These are phyloP conservation scores for Avahi laniger DNA, from an alignment of 2,797 vertebrate species.

Conservation along the genomic window DNA sequence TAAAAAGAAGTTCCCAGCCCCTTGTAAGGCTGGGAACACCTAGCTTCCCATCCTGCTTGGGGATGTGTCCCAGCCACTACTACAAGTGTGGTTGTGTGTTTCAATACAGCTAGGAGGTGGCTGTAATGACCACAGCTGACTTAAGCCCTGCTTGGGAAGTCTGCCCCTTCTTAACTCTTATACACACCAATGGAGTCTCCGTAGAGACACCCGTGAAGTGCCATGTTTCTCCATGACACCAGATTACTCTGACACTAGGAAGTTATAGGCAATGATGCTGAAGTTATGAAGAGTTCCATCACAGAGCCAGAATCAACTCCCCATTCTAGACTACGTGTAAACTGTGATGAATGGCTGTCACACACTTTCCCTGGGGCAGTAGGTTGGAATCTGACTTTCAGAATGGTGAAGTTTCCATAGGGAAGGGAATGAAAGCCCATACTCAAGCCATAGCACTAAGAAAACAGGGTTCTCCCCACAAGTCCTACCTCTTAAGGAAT, in stretches of 20 bases:
- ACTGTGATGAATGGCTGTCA: neutral
- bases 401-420: constrained; percentile 8
- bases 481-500: neutral
- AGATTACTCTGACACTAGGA: neutral
- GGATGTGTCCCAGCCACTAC: neutral
- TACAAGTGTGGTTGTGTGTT: neutral
- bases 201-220: neutral
- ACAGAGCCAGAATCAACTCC: neutral
- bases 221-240: neutral
- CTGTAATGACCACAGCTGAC: neutral
- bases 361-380: neutral
- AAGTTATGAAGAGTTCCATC: neutral
- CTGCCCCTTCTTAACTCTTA: neutral
- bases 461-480: constrained; percentile 5
- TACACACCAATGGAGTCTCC: neutral
- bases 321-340: neutral
- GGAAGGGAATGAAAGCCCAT: constrained; percentile 20
- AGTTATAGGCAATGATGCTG: neutral
- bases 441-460: neutral
- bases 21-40: constrained; percentile 67
- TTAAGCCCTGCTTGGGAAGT: neutral
- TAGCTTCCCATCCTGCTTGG: constrained; percentile 33
- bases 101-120: neutral
- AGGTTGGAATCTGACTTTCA: constrained; percentile 45
- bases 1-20: constrained; percentile 74